Evolutionary conservation across 2,888 invertebrate species (phyloP), one percentile per base, ranked within the genome.

Genomic region (Eretmocerus hayati): DNA sequence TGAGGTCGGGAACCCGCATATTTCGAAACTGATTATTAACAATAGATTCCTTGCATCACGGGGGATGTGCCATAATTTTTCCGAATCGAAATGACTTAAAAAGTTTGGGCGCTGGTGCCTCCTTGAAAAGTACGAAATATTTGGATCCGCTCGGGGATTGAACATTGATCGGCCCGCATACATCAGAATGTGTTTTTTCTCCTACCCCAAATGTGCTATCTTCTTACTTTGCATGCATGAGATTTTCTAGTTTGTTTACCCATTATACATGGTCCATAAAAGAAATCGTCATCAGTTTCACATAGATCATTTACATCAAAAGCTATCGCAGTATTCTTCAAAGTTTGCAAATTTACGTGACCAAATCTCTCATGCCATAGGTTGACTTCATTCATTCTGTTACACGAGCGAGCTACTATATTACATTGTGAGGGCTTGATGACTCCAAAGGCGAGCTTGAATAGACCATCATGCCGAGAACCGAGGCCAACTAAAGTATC

Each of bases 91-190:
- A n/a, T n/a, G n/a, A n/a, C n/a, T n/a, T n/a, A n/a, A n/a, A n/a
- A n/a, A n/a, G n/a, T n/a, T n/a, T n/a, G n/a, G n/a, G n/a, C n/a
- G n/a, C n/a, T n/a, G n/a, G n/a, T n/a, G n/a, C n/a, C n/a, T n/a
- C n/a, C n/a, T n/a, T n/a, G n/a, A n/a, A n/a, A n/a, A 39, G n/a
- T 9, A 46, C 15, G 33, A 46, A 46, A 32, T 30, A 45, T 19
- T 31, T 22, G 4, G 45, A 35, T 13, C 45, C 45, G 13, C 45
- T 15, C 8, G 16, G 13, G 11, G 40, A 46, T n/a, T 18, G 2
- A 5, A 32, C 21, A 38, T 46, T 30, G 18, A 46, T 26, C 4
- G 30, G 37, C 9, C 26, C 36, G 22, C 42, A 48, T n/a, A 36
- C 18, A 42, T 44, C 43, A 1, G 18, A 13, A 15, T 44, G 36